Evolutionary conservation across 2,888 invertebrate genomes (phyloP).

Genomic region (Blomia tropicalis): DNA sequence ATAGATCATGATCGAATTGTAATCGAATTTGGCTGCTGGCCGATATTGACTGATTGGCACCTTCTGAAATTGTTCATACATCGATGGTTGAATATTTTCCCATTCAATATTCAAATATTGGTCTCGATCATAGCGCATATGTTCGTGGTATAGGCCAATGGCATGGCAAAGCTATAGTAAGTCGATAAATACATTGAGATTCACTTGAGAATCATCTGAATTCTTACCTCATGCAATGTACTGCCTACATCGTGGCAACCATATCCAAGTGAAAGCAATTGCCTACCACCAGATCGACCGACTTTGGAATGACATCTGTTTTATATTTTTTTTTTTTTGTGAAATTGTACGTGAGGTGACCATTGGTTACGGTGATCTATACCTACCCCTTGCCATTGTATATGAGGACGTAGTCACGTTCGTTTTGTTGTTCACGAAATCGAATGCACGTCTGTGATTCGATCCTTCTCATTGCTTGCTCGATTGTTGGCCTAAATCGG

Average conservation of each 20-base stretch:
- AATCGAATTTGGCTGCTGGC: constrained; percentile 27
- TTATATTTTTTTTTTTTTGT: too few relatives aligned
- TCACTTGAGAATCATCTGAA: too few relatives aligned
- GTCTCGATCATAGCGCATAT: constrained; percentile 31
- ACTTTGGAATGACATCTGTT: constrained; percentile 30
- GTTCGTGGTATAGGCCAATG: constrained; percentile 31
- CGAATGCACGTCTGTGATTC: constrained; percentile 9
- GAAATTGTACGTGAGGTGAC: too few relatives aligned
- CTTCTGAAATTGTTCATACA: constrained; percentile 24
- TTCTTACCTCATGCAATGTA: constrained; percentile 31
- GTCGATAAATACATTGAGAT: too few relatives aligned
- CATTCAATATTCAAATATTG: constrained; percentile 28
- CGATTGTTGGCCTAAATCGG: not conserved
- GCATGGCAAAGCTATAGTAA: constrained; percentile 30
- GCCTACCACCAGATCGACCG: constrained; percentile 30
- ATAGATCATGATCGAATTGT: constrained; percentile 31
- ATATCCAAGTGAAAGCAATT: constrained; percentile 24
- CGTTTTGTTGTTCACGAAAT: constrained; percentile 11
- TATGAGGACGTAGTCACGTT: not conserved
- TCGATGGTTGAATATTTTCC: constrained; percentile 28
- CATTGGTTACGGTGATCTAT: not conserved
- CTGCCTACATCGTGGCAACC: constrained; percentile 27
- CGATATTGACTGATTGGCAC: constrained; percentile 22
- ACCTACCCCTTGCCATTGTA: not conserved
- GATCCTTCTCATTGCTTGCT: constrained; percentile 14